phyloP scores from a whole-genome alignment of 2,888 invertebrate genomes.

The Cantharis rustica region DNA sequence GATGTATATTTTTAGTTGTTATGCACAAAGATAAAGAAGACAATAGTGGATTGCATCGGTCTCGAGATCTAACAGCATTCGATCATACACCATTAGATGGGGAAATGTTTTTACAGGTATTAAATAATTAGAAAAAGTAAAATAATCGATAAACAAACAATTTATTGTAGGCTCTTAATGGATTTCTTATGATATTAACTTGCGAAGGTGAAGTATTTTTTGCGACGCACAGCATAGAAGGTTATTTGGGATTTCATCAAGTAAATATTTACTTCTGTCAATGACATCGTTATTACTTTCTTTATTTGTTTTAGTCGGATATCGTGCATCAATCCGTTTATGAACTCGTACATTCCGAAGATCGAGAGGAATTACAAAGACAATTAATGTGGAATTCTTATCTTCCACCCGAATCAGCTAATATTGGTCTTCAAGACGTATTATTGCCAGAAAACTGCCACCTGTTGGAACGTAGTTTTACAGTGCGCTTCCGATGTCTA shows the following conservation, averaged over 20 bases:
- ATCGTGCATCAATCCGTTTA: constrained; percentile 99
- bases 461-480: constrained; percentile 94
- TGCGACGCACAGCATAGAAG: constrained; percentile 99
- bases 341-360: constrained; percentile 98
- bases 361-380: constrained; percentile 94
- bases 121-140: constrained; percentile 15
- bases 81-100: constrained; percentile 91
- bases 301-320: constrained; percentile 80
- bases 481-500: constrained; percentile 97
- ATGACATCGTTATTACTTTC: neutral
- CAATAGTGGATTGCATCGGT: constrained; percentile 67
- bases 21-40: constrained; percentile 95
- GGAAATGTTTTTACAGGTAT: constrained; percentile 94
- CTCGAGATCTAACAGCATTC: constrained; percentile 80
- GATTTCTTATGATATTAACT: constrained; percentile 97
- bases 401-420: constrained; percentile 77
- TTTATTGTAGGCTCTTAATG: constrained; percentile 89
- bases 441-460: constrained; percentile 87
- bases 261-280: constrained; percentile 61
- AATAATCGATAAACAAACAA: constrained; percentile 33
- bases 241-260: constrained; percentile 99
- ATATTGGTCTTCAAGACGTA: constrained; percentile 84
- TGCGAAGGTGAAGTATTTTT: constrained; percentile 99
- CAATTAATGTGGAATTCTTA: constrained; percentile 96
- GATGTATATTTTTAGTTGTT: constrained; percentile 63